These are phyloP conservation scores for Peromyscus leucopus DNA, from an alignment of 2,113 vertebrate species.

Conservation along the genomic window DNA sequence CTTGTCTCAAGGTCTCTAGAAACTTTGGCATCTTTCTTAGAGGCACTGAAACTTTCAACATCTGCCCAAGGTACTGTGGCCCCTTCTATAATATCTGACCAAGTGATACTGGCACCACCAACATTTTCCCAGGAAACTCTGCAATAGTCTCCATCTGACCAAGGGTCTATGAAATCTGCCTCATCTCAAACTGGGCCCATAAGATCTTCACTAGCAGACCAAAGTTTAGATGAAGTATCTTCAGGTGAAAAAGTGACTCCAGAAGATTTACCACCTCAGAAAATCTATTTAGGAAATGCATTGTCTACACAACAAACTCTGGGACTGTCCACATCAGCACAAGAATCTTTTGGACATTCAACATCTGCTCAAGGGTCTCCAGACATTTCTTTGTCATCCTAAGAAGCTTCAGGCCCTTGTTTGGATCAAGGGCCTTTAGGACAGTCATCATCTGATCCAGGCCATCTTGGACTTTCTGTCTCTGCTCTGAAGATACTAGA, in stretches of 20 bases:
- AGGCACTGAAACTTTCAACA: not conserved
- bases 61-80: not conserved
- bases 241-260: not conserved
- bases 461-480: not conserved
- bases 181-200: not conserved
- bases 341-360: not conserved
- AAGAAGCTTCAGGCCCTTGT: not conserved
- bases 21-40: fast-evolving
- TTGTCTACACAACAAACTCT: not conserved
- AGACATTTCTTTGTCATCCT: not conserved
- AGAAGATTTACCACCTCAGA: not conserved
- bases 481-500: not conserved
- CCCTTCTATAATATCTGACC: not conserved
- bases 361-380: not conserved
- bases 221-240: not conserved
- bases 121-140: not conserved
- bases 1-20: not conserved
- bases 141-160: not conserved
- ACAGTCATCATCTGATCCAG: not conserved
- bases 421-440: not conserved
- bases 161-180: not conserved
- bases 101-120: not conserved
- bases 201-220: too few relatives aligned
- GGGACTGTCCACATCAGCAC: not conserved
- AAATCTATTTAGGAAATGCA: not conserved